A percentile compares a stretch with the other conserved stretches of the same genome.
phyloP scores from a whole-genome alignment of 2,888 invertebrate genomes.

The Alcis repandata region DNA sequence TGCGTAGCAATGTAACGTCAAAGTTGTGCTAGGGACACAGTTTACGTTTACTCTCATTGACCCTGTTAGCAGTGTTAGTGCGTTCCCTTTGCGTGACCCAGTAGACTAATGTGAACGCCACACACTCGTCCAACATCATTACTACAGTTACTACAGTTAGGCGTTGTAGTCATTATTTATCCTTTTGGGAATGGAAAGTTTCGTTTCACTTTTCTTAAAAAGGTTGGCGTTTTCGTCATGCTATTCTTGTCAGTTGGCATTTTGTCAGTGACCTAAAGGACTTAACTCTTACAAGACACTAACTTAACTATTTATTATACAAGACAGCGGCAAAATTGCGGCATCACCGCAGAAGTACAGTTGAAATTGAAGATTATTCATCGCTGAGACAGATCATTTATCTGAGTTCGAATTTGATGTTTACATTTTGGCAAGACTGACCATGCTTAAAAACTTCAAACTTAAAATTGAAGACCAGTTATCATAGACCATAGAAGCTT shows the following conservation, averaged over 20 bases:
- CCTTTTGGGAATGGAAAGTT: constrained; percentile 26
- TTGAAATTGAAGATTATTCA: too few relatives aligned
- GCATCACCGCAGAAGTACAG: too few relatives aligned
- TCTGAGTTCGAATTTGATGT: too few relatives aligned
- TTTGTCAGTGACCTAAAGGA: neutral
- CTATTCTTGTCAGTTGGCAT: neutral
- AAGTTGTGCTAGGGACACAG: too few relatives aligned
- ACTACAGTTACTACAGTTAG: constrained; percentile 5
- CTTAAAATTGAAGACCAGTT: too few relatives aligned
- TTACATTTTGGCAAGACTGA: too few relatives aligned
- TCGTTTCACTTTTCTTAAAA: constrained; percentile 24
- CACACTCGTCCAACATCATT: constrained; percentile 1
- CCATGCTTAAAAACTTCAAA: too few relatives aligned
- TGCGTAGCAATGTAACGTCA: too few relatives aligned
- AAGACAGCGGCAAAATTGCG: too few relatives aligned
- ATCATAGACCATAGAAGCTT: too few relatives aligned
- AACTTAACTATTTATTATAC: too few relatives aligned
- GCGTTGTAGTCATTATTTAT: constrained; percentile 19
- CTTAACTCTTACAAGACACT: neutral
- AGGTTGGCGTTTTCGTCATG: neutral
- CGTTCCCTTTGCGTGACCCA: constrained; percentile 30
- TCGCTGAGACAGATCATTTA: too few relatives aligned
- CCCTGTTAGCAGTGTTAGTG: constrained; percentile 23
- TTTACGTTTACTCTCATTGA: constrained; percentile 24
- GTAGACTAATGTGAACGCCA: constrained; percentile 7